These are phyloP conservation scores for Salpingus planirostris DNA, from an alignment of 2,888 invertebrate species.

Conservation along the genomic window DNA sequence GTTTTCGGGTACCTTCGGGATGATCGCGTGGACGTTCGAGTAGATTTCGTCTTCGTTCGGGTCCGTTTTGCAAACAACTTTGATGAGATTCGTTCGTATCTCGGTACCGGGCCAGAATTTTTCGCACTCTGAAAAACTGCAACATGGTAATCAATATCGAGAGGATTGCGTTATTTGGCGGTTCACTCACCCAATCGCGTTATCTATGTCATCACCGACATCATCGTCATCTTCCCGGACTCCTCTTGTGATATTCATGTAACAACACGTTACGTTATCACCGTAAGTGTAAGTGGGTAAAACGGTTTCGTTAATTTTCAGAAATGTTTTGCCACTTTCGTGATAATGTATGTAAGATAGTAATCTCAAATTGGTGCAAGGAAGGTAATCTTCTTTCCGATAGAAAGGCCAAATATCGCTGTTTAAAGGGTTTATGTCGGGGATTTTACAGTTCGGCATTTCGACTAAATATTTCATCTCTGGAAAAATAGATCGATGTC, in stretches of 20 bases:
- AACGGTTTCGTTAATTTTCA: slow-evolving; percentile 21
- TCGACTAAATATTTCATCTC: slow-evolving; percentile 22
- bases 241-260: slow-evolving; percentile 9
- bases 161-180: too few relatives aligned
- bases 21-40: slow-evolving; percentile 47
- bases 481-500: slow-evolving; percentile 2
- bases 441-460: slow-evolving; percentile 26
- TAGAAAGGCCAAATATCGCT: slow-evolving; percentile 23
- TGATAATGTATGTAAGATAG: slow-evolving; percentile 24
- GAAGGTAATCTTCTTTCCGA: slow-evolving; percentile 18
- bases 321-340: slow-evolving; percentile 13
- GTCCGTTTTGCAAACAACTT: slow-evolving; percentile 43
- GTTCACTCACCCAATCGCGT: too few relatives aligned
- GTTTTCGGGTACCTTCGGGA: slow-evolving; percentile 25
- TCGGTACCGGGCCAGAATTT: slow-evolving; percentile 35
- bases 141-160: too few relatives aligned
- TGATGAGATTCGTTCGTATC: slow-evolving; percentile 42
- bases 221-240: slow-evolving; percentile 5
- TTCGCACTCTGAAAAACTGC: slow-evolving; percentile 39
- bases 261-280: slow-evolving; percentile 7
- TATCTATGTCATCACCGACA: too few relatives aligned
- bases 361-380: slow-evolving; percentile 22
- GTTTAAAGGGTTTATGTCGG: slow-evolving; percentile 26
- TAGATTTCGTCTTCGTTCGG: slow-evolving; percentile 32
- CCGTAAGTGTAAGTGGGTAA: slow-evolving; percentile 9